These are phyloP conservation scores for Endomychus coccineus DNA, from an alignment of 2,888 invertebrate genomes.

Conservation along the genomic window DNA sequence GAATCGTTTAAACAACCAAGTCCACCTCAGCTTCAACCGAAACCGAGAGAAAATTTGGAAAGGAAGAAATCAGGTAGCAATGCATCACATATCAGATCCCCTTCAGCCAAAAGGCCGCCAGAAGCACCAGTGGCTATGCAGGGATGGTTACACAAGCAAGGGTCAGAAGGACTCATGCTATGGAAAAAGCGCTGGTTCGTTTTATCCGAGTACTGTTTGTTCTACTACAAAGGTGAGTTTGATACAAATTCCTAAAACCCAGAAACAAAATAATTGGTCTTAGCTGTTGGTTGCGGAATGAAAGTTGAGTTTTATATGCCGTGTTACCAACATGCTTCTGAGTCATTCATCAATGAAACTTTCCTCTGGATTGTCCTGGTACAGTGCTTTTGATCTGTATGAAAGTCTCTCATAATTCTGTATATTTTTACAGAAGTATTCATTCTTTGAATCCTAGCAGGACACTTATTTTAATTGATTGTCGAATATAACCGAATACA, in stretches of 20 bases:
- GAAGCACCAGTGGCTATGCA: constrained; percentile 78
- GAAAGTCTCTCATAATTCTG: too few relatives aligned
- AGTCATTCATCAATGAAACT: too few relatives aligned
- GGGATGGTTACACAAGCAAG: constrained; percentile 89
- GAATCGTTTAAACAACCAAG: constrained; percentile 13
- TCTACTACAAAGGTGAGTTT: constrained; percentile 82
- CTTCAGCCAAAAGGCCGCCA: constrained; percentile 75
- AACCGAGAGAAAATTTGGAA: constrained; percentile 29
- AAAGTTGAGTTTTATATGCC: background rate
- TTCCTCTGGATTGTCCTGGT: too few relatives aligned
- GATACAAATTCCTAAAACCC: background rate
- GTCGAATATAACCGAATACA: too few relatives aligned
- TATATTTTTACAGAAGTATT: too few relatives aligned
- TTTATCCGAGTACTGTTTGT: constrained; percentile 85
- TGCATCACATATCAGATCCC: constrained; percentile 63
- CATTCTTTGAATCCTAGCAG: too few relatives aligned
- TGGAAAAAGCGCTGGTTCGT: constrained; percentile 96
- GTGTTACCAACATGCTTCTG: too few relatives aligned
- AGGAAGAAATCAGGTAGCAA: constrained; percentile 26
- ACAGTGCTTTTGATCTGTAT: too few relatives aligned
- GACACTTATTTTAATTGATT: too few relatives aligned
- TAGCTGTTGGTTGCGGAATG: background rate
- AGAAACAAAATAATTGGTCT: background rate
- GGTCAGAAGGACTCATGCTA: constrained; percentile 84
- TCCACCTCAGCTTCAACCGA: constrained; percentile 18